Percentiles rank a stretch among this genome's conserved stretches.
Conservation (phyloP, 2,113 vertebrate species). For the Anhinga anhinga region DNA sequence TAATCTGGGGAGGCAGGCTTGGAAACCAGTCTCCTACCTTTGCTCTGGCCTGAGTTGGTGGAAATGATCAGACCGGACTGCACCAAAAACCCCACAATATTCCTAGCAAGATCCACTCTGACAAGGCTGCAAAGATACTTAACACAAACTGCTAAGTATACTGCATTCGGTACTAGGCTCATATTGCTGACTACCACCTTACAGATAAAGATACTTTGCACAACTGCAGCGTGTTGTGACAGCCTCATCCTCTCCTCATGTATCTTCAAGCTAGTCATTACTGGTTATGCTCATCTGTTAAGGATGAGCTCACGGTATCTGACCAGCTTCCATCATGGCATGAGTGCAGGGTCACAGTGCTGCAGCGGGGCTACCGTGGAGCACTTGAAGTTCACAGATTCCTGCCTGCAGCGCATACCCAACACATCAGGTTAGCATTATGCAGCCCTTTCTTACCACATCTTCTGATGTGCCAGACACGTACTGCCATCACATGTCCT, state of each 20-base stretch:
- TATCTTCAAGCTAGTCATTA: background rate
- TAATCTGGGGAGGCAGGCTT: background rate
- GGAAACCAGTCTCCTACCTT: background rate
- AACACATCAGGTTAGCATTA: background rate
- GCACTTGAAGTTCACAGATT: background rate
- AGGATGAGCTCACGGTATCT: rapidly evolving
- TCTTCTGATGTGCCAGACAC: background rate
- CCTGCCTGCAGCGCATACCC: background rate
- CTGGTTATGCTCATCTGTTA: background rate
- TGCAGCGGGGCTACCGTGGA: rapidly evolving
- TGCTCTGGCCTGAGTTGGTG: background rate
- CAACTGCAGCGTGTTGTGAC: background rate
- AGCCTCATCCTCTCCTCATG: background rate
- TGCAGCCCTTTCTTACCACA: background rate
- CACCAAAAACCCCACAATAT: background rate
- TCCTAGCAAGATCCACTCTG: background rate
- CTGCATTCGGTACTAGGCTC: background rate
- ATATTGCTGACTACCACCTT: too few relatives aligned
- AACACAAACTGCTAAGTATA: background rate
- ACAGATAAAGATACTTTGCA: background rate
- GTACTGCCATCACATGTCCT: background rate
- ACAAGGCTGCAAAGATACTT: background rate
- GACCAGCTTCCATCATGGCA: background rate
- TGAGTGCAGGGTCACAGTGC: background rate
- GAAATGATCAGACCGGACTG: background rate